Evolutionary conservation across 2,888 invertebrate genomes (phyloP), one percentile per base, ranked within the genome.

Genomic region (Cheilosia soror): DNA sequence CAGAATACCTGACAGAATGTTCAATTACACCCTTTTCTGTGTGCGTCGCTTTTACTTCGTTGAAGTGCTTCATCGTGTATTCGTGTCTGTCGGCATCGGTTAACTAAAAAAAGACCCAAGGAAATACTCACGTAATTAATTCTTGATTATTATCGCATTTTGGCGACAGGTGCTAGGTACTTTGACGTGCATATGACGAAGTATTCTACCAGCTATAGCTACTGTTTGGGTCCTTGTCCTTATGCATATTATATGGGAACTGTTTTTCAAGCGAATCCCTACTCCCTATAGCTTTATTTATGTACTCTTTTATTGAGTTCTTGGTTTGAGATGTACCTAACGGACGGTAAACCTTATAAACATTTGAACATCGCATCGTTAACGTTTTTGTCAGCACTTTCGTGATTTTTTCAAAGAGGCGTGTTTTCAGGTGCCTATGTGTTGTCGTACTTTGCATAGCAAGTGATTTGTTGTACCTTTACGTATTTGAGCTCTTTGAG

Each of bases 121-220:
- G 73, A 57, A 79, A 66, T 81, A 84, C 65, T 69, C 71, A 72
- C 81, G 76, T 85, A 81, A 85, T 85, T 81, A 85, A 85, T 81
- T 85, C 68, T 62, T 85, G 85, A 85, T 85, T 76, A 81, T 68
- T 85, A 85, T 85, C 85, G 62, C 47, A 81, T 81, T 81, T 85
- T 63, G 76, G 51, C 81, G 85, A 76, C 85, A 85, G 85, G 85
- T 85, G 85, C 77, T 66, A n/a, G n/a, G n/a, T n/a, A 25, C 66
- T 58, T 55, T 51, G 40, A 11, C 49, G 20, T 66, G 71, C 47
- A 75, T 49, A 40, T 65, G 31, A 80, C 44, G 49, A 78, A 29
- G 44, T 25, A 33, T 47, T 15, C 27, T 42, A 51, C 13, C n/a
- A 9, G 13, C 25, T 9, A 53, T 3, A 5, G 31, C 31, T 33